Conservation (phyloP, 2,888 invertebrate genomes). For the Pammene fasciana region DNA sequence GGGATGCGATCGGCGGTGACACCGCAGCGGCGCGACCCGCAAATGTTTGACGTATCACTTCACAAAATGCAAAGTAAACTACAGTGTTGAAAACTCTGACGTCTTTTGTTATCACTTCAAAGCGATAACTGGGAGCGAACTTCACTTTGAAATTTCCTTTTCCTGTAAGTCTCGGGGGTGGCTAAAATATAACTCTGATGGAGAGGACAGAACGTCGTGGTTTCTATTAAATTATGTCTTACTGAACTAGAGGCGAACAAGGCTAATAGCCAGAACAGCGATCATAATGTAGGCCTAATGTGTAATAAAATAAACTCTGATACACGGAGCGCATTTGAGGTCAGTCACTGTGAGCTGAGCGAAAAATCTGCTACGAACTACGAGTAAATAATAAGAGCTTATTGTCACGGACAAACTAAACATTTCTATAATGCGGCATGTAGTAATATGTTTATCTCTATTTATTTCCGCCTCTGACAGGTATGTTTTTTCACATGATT, state of each 20-base stretch:
- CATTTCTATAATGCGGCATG: too few relatives aligned
- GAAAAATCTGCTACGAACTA: not conserved
- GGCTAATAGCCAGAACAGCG: constrained; percentile 21
- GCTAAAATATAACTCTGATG: not conserved
- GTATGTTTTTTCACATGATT: too few relatives aligned
- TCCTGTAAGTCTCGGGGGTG: not conserved
- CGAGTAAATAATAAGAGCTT: not conserved
- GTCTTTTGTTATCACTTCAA: constrained; percentile 33
- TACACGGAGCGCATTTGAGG: constrained; percentile 38
- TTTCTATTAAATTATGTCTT: too few relatives aligned
- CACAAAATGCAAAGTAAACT: constrained; percentile 38
- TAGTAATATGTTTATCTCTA: too few relatives aligned
- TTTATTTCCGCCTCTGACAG: too few relatives aligned
- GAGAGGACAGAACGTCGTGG: not conserved
- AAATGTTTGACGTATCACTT: constrained; percentile 37
- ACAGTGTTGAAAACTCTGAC: constrained; percentile 23
- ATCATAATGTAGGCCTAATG: constrained; percentile 49
- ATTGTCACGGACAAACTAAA: too few relatives aligned
- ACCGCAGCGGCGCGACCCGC: constrained; percentile 20
- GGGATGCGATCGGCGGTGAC: constrained; percentile 3
- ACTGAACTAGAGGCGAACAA: not conserved
- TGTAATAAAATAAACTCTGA: constrained; percentile 41
- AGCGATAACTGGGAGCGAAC: constrained; percentile 20
- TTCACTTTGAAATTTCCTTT: constrained; percentile 22
- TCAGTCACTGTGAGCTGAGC: constrained; percentile 9